These are phyloP conservation scores for Alexandromys fortis DNA, from an alignment of 2,113 vertebrate species.

Conservation along the genomic window DNA sequence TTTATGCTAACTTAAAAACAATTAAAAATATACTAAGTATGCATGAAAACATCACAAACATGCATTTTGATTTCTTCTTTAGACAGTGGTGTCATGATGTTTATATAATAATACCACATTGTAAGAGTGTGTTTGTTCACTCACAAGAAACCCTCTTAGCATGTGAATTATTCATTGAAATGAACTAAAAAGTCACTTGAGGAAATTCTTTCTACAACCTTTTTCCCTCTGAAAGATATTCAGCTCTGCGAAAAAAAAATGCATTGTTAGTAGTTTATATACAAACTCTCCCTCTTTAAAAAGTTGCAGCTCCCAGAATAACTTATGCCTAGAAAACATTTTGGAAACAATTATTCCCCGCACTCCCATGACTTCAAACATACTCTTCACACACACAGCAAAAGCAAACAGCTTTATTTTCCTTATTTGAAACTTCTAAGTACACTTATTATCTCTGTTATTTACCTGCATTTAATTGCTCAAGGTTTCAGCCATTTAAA, in stretches of 20 bases:
- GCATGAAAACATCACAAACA: neutral
- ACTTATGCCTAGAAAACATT: neutral
- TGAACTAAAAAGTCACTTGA: neutral
- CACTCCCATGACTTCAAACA: neutral
- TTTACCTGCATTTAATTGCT: slow-evolving; percentile 41
- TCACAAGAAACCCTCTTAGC: neutral
- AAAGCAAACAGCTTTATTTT: neutral
- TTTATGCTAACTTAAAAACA: too few relatives aligned
- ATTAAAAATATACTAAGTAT: neutral
- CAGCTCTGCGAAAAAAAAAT: neutral
- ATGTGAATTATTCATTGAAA: neutral
- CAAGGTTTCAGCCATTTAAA: neutral
- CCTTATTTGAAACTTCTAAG: neutral
- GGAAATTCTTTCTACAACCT: neutral
- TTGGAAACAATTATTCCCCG: neutral
- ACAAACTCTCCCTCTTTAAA: neutral
- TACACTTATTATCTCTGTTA: slow-evolving; percentile 28
- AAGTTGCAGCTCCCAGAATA: neutral
- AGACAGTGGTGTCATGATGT: neutral
- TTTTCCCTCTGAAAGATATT: neutral
- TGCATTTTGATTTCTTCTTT: neutral
- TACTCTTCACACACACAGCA: neutral
- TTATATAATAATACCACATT: neutral
- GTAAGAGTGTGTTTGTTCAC: too few relatives aligned
- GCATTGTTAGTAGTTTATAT: neutral